A percentile compares a stretch with the other conserved stretches of the same genome.
Evolutionary conservation across 2,888 invertebrate species (phyloP).

Genomic region (Acanthosepion esculentum): DNA sequence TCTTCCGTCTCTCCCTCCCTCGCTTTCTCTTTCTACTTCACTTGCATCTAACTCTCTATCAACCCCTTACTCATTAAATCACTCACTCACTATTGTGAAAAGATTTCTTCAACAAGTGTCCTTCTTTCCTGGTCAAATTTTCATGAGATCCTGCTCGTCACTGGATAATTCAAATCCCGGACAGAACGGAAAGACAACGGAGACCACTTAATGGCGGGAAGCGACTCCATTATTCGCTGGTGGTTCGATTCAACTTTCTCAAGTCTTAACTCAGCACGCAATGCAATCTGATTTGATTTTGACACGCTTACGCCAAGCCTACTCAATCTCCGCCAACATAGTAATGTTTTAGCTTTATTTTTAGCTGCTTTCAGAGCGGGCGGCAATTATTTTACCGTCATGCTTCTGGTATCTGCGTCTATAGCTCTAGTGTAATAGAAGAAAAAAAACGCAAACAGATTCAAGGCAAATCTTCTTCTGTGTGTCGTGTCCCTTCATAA

Average conservation of each 20-base stretch:
- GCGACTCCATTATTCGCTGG: not conserved
- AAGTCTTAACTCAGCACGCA: not conserved
- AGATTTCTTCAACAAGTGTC: not conserved
- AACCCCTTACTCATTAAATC: not conserved
- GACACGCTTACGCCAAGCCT: not conserved
- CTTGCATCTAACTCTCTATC: not conserved
- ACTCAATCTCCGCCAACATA: not conserved
- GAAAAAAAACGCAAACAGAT: not conserved
- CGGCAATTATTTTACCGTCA: not conserved
- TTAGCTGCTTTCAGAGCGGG: not conserved
- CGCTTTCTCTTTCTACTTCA: not conserved
- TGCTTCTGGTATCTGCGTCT: not conserved
- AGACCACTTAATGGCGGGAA: not conserved
- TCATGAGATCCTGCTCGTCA: not conserved
- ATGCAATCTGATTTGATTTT: slow-evolving; percentile 4
- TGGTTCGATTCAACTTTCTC: not conserved
- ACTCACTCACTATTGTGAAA: slow-evolving; percentile 13
- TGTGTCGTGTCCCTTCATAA: no score
- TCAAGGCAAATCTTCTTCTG: no score
- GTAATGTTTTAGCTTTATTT: not conserved
- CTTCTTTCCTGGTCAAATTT: not conserved
- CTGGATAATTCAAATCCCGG: not conserved
- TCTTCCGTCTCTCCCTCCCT: no score
- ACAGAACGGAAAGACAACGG: not conserved
- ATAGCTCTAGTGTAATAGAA: not conserved